These are phyloP conservation scores for Lucinisca nassula DNA, from an alignment of 2,888 invertebrate species.

Conservation along the genomic window DNA sequence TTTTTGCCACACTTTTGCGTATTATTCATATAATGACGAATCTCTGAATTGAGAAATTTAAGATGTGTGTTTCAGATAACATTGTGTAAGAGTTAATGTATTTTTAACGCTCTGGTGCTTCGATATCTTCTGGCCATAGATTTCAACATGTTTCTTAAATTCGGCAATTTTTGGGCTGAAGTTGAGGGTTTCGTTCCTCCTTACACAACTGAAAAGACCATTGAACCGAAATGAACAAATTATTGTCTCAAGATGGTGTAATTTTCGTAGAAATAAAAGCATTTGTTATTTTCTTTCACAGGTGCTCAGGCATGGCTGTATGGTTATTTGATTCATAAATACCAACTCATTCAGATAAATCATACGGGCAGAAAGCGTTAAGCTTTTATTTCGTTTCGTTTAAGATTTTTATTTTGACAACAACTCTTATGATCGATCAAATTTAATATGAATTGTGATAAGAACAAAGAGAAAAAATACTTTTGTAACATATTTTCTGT, in stretches of 20 bases:
- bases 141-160: slow-evolving; percentile 11
- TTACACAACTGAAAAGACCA: background rate
- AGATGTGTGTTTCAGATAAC: background rate
- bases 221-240: background rate
- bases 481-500: too few species aligned
- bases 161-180: background rate
- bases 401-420: slow-evolving; percentile 1
- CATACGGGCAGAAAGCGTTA: background rate
- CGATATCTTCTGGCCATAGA: background rate
- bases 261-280: background rate
- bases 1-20: background rate
- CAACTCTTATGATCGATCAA: background rate
- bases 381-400: background rate
- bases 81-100: slow-evolving; percentile 4
- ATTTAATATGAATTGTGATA: background rate
- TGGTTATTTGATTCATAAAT: background rate
- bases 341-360: background rate
- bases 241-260: background rate
- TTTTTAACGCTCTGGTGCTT: background rate
- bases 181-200: background rate
- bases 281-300: background rate
- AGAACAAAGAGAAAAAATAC: too few species aligned
- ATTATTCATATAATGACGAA: background rate
- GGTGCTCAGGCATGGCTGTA: background rate
- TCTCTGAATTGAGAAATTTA: background rate